Conservation (phyloP, 2,888 invertebrate genomes). For the Microctonus hyperodae region DNA sequence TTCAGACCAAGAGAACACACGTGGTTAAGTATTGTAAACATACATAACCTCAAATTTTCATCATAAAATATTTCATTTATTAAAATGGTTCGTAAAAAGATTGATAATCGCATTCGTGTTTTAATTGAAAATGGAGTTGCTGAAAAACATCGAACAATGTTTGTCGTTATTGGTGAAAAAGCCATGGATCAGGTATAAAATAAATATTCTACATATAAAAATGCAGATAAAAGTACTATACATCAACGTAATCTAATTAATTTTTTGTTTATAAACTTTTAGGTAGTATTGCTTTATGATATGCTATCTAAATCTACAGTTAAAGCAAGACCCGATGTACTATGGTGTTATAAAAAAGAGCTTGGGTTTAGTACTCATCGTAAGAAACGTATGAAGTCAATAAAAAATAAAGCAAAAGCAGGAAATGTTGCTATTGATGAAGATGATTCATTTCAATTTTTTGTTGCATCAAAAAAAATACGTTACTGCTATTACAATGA, state of each 20-base stretch:
- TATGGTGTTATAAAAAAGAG: conserved; percentile 98
- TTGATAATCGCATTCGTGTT: conserved; percentile 94
- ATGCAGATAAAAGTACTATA: not conserved
- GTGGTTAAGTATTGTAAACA: too few relatives aligned
- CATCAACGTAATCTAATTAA: not conserved
- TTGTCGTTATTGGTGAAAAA: conserved; percentile 95
- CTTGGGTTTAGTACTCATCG: conserved; percentile 76
- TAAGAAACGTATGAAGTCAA: conserved; percentile 87
- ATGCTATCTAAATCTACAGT: conserved; percentile 95
- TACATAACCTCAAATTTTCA: too few relatives aligned
- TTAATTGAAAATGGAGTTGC: conserved; percentile 97
- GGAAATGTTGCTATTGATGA: conserved; percentile 91
- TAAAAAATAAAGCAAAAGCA: conserved; percentile 84
- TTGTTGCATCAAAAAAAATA: conserved; percentile 94
- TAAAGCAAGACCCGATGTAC: conserved; percentile 89
- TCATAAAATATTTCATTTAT: too few relatives aligned
- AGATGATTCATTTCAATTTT: conserved; percentile 96
- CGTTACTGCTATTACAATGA: conserved; percentile 97
- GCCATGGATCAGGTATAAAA: conserved; percentile 86
- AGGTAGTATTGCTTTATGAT: conserved; percentile 97
- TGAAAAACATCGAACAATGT: conserved; percentile 89
- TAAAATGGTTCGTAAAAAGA: conserved; percentile 88
- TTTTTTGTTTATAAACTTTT: conserved; percentile 45
- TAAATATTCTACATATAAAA: not conserved
- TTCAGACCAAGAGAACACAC: too few relatives aligned